Base-by-base conservation (phyloP, 2,888 invertebrate genomes). In the Hydriomena furcata region DNA sequence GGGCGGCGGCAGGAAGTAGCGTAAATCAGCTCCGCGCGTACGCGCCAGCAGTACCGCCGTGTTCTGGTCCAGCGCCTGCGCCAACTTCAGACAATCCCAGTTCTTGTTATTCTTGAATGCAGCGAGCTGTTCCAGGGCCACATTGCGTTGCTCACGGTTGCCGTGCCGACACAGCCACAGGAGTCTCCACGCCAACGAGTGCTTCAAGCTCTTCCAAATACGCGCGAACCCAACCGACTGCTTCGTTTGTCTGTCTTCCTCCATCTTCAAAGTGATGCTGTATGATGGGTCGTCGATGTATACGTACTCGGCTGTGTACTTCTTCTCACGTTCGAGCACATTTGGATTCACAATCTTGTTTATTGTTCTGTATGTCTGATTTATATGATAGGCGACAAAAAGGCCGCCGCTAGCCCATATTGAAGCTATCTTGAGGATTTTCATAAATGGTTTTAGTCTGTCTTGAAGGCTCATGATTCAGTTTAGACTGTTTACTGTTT, bases 41-140 rank as follows among this genome's bases (percentile, higher is more conserved):
- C 97, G 91, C 0, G 97, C 97, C 40, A 98, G 86, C 1, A 94
- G 93, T 0, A 96, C 93, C 1, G 96, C 94, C 0, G 96, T 96
- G 60, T 92, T 91, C 34, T 93, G 92, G 83, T 96, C 95, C 63
- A 95, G 92, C 58, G 95, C 94, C 82, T 96, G 96, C 3, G 97
- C 95, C 52, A 97, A 91, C 66, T 95, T 93, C 41, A 91, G 85
- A 70, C 93, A 95, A 64, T 96, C 92, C 93, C 93, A 93, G 49
- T 83, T 84, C 78, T 93, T 93, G 8, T 95, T 91, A 68, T 93
- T 92, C 71, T 93, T 93, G 58, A 95, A 92, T 23, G 91, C 88
- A 1, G 94, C 93, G 8, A 96, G 82, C 52, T 93, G 92, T 40
- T 92, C 88, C 0, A 95, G 80, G 0, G 95, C 95, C 65, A 92